These are phyloP conservation scores for Sinodicranocentrus sp. DNA, from an alignment of 2,888 invertebrate species.

Conservation along the genomic window DNA sequence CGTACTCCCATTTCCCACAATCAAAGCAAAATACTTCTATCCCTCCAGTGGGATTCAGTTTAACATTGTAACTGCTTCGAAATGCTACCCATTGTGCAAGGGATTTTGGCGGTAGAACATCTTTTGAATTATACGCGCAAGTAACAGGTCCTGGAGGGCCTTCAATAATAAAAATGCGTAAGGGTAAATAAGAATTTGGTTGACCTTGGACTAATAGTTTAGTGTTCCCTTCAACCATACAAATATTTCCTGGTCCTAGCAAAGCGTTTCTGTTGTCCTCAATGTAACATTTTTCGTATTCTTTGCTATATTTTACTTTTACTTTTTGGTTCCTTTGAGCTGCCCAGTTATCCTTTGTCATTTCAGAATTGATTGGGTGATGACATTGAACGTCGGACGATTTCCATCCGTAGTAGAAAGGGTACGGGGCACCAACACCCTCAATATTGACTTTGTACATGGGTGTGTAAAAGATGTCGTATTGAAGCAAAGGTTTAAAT, in stretches of 20 bases:
- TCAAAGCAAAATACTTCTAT: background rate
- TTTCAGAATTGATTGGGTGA: background rate
- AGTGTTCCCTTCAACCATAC: background rate
- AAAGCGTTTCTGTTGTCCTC: background rate
- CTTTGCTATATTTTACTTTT: slow-evolving; percentile 2
- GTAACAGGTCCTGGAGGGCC: slow-evolving; percentile 26
- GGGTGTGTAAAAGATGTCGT: slow-evolving; percentile 23
- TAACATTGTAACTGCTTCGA: background rate
- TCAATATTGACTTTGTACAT: slow-evolving; percentile 15
- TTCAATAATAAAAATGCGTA: no score
- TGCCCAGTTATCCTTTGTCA: slow-evolving; percentile 2
- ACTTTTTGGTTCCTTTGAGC: slow-evolving; percentile 12
- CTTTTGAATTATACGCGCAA: background rate
- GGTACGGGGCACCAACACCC: slow-evolving; percentile 31
- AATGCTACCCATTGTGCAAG: background rate
- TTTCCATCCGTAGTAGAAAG: slow-evolving; percentile 26
- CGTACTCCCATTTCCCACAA: slow-evolving; percentile 21
- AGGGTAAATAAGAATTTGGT: background rate
- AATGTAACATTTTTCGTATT: slow-evolving; percentile 14
- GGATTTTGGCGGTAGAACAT: background rate
- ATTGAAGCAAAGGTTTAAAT: background rate
- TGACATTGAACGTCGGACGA: slow-evolving; percentile 2
- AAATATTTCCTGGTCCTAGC: background rate
- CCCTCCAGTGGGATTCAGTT: background rate
- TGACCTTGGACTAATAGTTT: background rate